Base-by-base conservation (phyloP, 2,888 invertebrate genomes). In the Trachelus stipa region DNA sequence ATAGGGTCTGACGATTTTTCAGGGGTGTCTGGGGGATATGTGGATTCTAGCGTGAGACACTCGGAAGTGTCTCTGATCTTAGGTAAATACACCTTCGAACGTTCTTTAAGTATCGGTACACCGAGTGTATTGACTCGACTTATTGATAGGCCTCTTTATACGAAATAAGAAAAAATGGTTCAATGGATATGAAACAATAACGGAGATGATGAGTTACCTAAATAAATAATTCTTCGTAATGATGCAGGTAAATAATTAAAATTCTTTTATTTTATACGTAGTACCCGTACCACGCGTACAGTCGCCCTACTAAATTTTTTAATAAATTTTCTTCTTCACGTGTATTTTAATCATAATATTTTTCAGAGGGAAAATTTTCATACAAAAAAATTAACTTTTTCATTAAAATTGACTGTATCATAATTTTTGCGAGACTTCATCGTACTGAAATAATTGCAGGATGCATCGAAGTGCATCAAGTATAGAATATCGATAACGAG, bases 401-500 rank as follows among this genome's bases (percentile, higher is more conserved):
- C 1, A 9, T 23, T 0, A 56, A 9, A 56, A 56, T 56, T 56
- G 9, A 56, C 56, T 23, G 9, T 56, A 23, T 23, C 9, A 56
- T 56, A 6, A 56, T 2, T 56, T 56, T 9, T 9, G 56, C 2
- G 9, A 56, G 23, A 56, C 56, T 23, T 23, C 56, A 34, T 71
- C 71, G 30, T 9, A 71, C 23, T 4, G 30, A 34, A 30, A 71
- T 71, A 71, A 71, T 71, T 71, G 31, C 34, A 71, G 30, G 15
- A 34, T 34, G 31, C 71, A 34, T 30, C 23, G 71, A 30, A 30
- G 33, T 34, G 71, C 34, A 34, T 71, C 30, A 11, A 34, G 1
- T 34, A 34, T 30, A 11, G 71, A 71, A 71, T 71, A 71, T 71
- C 71, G 34, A 71, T 71, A 71, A 71, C 30, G 71, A 31, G 71